Evolutionary conservation across 2,113 vertebrate genomes (phyloP).

Genomic region (Anoplopoma fimbria): DNA sequence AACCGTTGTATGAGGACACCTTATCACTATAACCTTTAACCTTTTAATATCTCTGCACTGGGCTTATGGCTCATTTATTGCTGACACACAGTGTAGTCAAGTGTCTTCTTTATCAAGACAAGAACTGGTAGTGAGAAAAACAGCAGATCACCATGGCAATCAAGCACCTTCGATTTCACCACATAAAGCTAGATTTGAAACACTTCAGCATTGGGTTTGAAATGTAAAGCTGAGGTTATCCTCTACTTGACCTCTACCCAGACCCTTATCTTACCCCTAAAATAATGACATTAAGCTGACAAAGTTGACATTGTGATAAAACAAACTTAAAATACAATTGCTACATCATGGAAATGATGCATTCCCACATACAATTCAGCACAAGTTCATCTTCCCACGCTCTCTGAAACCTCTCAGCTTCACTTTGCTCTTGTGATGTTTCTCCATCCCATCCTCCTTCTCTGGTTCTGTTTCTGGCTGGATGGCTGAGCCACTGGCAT

Average conservation of each 20-base stretch:
- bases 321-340: constrained; percentile 25
- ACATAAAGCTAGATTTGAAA: constrained; percentile 11
- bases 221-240: constrained; percentile 22
- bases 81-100: not conserved
- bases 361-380: constrained; percentile 36
- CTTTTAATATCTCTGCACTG: constrained; percentile 16
- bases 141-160: constrained; percentile 9
- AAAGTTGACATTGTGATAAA: constrained; percentile 10
- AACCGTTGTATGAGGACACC: no score
- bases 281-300: not conserved
- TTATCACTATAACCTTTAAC: constrained; percentile 8
- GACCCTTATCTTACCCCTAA: constrained; percentile 22
- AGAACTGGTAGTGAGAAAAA: constrained; percentile 6
- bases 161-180: constrained; percentile 18
- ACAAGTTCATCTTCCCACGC: constrained; percentile 27
- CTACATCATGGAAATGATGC: constrained; percentile 45
- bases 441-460: not conserved
- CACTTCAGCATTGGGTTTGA: not conserved
- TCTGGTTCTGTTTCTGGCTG: not conserved
- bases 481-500: not conserved
- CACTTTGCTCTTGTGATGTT: not conserved
- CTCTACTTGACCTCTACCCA: constrained; percentile 31
- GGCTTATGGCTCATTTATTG: constrained; percentile 18
- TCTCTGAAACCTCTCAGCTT: not conserved
- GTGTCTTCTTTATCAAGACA: not conserved